Evolutionary conservation across 1,140 invertebrate species (phyloP), one percentile per base, ranked within the genome.

Genomic region (Oppia nitens): DNA sequence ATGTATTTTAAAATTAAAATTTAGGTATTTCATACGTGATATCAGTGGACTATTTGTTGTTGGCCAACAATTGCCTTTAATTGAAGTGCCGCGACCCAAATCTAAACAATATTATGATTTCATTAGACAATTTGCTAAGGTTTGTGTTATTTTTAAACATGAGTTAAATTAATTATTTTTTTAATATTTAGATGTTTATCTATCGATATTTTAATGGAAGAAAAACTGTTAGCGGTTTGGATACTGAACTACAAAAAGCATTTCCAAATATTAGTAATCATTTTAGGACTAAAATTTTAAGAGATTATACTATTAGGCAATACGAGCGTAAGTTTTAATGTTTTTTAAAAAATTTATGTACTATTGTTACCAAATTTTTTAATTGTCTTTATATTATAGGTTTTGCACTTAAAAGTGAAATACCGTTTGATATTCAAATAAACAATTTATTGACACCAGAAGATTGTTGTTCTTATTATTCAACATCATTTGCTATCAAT

Each of bases 31-130:
- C 66, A 82, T 98, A 50, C 78, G 95, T 50, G 86, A 91, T 69
- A 75, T 92, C 2, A 85, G 94, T 66, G 80, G 82, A 0, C 66
- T 97, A 3, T 99, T 87, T 69, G 80, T 84, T 3, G 87, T 89
- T 27, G 95, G 94, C 0, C 95, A 99, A 73, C 78, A 94, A 66
- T 95, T 91, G 74, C 94, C 95, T 0, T 71, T 98, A 1, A 93
- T 88, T 68, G 95, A 99, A 80, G 95, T 98, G 2, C 94, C 94
- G 0, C 89, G 90, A 24, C 95, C 95, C 0, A 98, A 98, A 73
- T 98, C 94, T 0, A 98, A 98, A 71, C 75, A 89, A 62, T 91
- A 93, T 0, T 96, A 95, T 68, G 94, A 94, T 71, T 98, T 98
- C 70, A 84, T 94, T 0, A 74, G 92, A 65, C 94, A 98, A 70